Conservation (phyloP, 2,113 vertebrate genomes). For the Ctenodactylus gundi region DNA sequence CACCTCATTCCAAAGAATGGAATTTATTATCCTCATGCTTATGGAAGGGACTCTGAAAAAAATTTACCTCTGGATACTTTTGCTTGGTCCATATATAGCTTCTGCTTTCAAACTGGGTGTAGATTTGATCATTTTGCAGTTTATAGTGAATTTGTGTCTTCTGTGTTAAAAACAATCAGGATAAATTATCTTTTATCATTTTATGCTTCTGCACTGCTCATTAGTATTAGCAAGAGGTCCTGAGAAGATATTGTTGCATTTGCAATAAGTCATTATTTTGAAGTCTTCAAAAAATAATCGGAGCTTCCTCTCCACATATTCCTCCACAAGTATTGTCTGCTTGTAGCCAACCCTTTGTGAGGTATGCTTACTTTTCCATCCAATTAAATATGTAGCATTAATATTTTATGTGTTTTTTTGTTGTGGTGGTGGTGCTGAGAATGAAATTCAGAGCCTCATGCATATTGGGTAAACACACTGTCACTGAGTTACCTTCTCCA, state of each 20-base stretch:
- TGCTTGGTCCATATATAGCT: neutral
- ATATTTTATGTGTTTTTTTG: neutral
- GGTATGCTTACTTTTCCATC: neutral
- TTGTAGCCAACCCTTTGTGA: neutral
- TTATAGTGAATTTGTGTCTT: neutral
- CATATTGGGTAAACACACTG: neutral
- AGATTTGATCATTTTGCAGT: neutral
- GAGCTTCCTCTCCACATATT: neutral
- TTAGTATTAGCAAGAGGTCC: neutral
- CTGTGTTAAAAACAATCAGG: neutral
- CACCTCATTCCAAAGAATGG: neutral
- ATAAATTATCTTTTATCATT: neutral
- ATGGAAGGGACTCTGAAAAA: neutral
- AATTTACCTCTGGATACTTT: neutral
- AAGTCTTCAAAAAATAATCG: neutral
- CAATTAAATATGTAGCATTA: neutral
- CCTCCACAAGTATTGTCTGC: neutral
- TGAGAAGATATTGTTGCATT: neutral
- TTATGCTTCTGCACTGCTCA: neutral
- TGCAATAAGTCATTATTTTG: neutral
- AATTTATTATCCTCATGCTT: neutral
- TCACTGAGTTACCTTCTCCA: neutral
- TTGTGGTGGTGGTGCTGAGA: neutral
- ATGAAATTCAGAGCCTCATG: neutral
- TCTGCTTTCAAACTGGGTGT: neutral